These are phyloP conservation scores for Melopsittacus undulatus DNA, from an alignment of 2,797 vertebrate species.

Conservation along the genomic window DNA sequence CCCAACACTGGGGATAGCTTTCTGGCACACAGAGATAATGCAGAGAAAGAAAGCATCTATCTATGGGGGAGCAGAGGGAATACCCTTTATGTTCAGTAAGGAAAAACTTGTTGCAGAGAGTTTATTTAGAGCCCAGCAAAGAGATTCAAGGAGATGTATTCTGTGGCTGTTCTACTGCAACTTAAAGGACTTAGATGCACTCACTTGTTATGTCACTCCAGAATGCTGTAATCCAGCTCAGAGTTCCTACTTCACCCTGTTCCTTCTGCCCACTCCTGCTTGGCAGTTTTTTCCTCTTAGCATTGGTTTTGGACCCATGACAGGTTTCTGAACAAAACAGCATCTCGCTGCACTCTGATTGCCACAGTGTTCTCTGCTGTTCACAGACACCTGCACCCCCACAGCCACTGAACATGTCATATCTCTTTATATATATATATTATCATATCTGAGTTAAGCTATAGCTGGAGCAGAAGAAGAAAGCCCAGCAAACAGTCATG, in stretches of 20 bases:
- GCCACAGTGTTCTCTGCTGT: background rate
- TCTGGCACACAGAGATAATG: background rate
- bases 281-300: background rate
- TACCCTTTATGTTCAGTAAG: background rate
- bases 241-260: background rate
- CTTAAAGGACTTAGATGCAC: background rate
- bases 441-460: background rate
- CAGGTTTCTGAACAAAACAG: slow-evolving; percentile 8
- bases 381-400: background rate
- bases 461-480: background rate
- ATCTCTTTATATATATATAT: background rate
- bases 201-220: background rate
- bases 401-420: background rate
- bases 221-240: background rate
- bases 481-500: background rate
- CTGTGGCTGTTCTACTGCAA: background rate
- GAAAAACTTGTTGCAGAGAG: background rate
- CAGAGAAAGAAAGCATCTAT: background rate
- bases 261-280: background rate
- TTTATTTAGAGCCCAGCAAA: background rate
- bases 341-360: background rate
- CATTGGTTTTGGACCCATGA: background rate
- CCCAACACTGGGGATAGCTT: background rate
- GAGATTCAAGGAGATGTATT: background rate
- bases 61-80: background rate